Conservation (phyloP, 2,888 invertebrate genomes). For the Archaeoteleia sp. region DNA sequence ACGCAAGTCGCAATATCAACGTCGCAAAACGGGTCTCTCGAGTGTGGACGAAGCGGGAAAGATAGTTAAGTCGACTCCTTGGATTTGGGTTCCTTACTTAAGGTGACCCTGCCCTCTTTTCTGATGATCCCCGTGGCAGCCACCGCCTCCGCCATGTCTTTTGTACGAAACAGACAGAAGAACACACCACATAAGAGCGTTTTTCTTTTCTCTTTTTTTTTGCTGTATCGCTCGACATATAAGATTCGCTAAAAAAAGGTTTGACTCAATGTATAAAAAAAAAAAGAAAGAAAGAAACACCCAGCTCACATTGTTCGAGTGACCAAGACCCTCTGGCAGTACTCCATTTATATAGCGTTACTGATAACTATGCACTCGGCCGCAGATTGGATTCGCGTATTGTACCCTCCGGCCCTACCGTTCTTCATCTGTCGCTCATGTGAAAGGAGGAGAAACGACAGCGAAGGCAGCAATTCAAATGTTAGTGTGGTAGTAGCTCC, state of each 20-base stretch:
- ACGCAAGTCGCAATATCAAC: slow-evolving; percentile 35
- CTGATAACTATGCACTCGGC: slow-evolving; percentile 28
- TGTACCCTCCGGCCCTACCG: slow-evolving; percentile 19
- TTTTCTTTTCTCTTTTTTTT: slow-evolving; percentile 38
- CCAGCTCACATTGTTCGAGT: slow-evolving; percentile 28
- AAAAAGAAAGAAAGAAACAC: slow-evolving; percentile 5
- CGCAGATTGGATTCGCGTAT: slow-evolving; percentile 44
- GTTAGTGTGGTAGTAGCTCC: slow-evolving; percentile 29
- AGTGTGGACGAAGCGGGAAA: slow-evolving; percentile 45
- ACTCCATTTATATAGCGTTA: background rate
- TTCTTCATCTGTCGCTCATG: slow-evolving; percentile 8
- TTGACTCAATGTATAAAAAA: background rate
- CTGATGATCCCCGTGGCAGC: slow-evolving; percentile 74
- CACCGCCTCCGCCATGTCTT: slow-evolving; percentile 73
- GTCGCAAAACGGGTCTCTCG: slow-evolving; percentile 45
- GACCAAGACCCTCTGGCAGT: background rate
- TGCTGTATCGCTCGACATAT: background rate
- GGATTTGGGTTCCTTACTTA: slow-evolving; percentile 64
- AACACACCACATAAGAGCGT: slow-evolving; percentile 58
- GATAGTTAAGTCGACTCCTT: slow-evolving; percentile 64
- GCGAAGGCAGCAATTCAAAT: slow-evolving; percentile 14
- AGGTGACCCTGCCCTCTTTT: slow-evolving; percentile 70
- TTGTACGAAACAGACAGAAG: slow-evolving; percentile 64
- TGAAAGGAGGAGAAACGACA: slow-evolving; percentile 18
- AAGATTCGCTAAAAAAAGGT: background rate